Conservation (phyloP, 2,888 invertebrate genomes). For the Ormyrus nitidulus region DNA sequence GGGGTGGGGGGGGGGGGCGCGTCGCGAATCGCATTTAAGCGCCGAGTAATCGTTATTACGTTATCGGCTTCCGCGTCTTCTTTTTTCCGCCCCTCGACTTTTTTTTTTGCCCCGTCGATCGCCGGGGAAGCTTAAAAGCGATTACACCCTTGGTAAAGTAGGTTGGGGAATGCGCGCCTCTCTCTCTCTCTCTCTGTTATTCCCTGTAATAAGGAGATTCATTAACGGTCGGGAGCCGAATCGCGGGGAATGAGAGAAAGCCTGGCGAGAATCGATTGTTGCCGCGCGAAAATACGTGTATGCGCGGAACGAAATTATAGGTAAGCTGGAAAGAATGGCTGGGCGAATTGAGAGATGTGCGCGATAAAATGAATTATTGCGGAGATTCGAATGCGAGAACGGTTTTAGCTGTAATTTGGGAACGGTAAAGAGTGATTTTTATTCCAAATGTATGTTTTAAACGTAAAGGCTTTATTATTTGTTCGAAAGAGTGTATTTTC, state of each 20-base stretch:
- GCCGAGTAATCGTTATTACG: slow-evolving; percentile 50
- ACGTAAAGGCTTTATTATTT: too few species aligned
- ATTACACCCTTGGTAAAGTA: slow-evolving; percentile 42
- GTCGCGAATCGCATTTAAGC: slow-evolving; percentile 33
- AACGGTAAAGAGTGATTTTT: too few species aligned
- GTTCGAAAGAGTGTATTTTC: too few species aligned
- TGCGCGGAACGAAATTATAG: not conserved
- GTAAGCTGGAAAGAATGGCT: not conserved
- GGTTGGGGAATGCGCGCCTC: slow-evolving; percentile 1
- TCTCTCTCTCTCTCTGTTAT: too few species aligned
- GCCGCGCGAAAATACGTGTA: not conserved
- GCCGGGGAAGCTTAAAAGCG: slow-evolving; percentile 38
- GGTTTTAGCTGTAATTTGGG: too few species aligned
- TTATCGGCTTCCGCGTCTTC: slow-evolving; percentile 34
- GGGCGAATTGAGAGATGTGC: too few species aligned
- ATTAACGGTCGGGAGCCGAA: slow-evolving; percentile 24
- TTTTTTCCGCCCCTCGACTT: not conserved
- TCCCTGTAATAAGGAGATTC: slow-evolving; percentile 42
- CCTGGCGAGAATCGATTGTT: slow-evolving; percentile 27
- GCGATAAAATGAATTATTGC: too few species aligned
- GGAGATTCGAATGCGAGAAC: too few species aligned
- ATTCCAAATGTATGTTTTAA: too few species aligned
- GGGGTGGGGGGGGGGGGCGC: not conserved
- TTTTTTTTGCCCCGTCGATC: slow-evolving; percentile 10
- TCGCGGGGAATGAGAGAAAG: not conserved